Evolutionary conservation across 2,797 vertebrate species (phyloP), one percentile per base, ranked within the genome.

Genomic region (Chlorospingus flavigularis): DNA sequence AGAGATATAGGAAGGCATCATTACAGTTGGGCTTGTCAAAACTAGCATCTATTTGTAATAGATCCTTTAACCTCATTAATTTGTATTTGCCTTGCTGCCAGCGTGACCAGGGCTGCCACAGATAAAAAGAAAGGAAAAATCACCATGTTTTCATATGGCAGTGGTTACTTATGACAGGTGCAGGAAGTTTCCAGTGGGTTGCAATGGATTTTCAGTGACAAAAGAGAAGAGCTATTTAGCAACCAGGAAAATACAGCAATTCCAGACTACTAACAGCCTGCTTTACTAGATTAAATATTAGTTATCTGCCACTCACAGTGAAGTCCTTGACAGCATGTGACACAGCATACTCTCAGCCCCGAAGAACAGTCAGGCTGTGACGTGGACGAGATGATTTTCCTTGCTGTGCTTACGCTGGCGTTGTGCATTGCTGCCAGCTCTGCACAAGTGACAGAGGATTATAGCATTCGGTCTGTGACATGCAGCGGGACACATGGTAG

Each of bases 141-240:
- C 37, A 53, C 47, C 30, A 24, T 33, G 17, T 88, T 94, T 92
- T 75, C 76, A 28, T 82, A 30, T 23, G 67, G 40, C 43, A 62
- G 28, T 57, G n/a, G n/a, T 78, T 92, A 87, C 80, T 86, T 93
- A 68, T 51, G 82, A 77, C 74, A 92, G 50, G 33, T 90, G 78
- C 85, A 85, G 60, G 63, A 60, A 91, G 47, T 87, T 97, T 85
- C 55, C 78, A 60, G 58, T 62, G 33, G 45, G 58, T 55, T 73
- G 39, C 53, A 73, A 33, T 72, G n/a, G 28, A 72, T 92, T 94
- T 88, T 89, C 0, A 0, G 19, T 73, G 60, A 68, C 55, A 90
- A 62, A 92, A 88, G 31, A 53, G 43, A 81, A 90, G 83, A 91
- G 51, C 30, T 78, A 4, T 48, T 60, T 63, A 82, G 67, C 54